Evolutionary conservation across 2,888 invertebrate genomes (phyloP).

Genomic region (Stenodema calcarata): DNA sequence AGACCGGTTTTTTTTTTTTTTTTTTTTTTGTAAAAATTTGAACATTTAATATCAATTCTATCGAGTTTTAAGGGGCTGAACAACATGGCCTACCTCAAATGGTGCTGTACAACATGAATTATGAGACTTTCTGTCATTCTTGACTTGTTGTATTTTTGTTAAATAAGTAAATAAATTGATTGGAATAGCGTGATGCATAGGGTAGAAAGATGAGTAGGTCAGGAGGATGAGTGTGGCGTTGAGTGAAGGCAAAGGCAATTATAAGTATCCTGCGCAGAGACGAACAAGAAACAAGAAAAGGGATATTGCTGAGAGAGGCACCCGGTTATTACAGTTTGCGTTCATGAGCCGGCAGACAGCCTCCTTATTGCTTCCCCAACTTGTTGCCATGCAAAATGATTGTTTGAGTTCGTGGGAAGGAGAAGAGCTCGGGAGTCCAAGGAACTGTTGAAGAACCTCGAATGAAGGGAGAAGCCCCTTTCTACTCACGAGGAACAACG

Average conservation of each 20-base stretch:
- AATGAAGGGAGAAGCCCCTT: not conserved
- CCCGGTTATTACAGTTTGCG: conserved; percentile 50
- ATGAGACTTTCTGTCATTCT: no score
- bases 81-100: no score
- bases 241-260: not conserved
- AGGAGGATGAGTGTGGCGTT: not conserved
- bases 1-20: no score
- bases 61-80: no score
- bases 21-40: no score
- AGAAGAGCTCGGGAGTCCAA: not conserved
- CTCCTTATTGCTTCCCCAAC: conserved; percentile 49
- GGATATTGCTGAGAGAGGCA: conserved; percentile 44
- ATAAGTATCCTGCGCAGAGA: not conserved
- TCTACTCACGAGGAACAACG: not conserved
- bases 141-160: no score
- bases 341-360: conserved; percentile 47
- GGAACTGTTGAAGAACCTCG: conserved; percentile 31
- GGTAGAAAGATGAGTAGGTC: not conserved
- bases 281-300: conserved; percentile 40
- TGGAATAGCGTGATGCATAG: no score
- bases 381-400: conserved; percentile 49
- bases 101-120: no score
- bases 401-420: conserved; percentile 26
- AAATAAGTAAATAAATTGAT: no score
- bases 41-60: no score